phyloP scores from a whole-genome alignment of 2,797 vertebrate species.

The Chromis chromis region DNA sequence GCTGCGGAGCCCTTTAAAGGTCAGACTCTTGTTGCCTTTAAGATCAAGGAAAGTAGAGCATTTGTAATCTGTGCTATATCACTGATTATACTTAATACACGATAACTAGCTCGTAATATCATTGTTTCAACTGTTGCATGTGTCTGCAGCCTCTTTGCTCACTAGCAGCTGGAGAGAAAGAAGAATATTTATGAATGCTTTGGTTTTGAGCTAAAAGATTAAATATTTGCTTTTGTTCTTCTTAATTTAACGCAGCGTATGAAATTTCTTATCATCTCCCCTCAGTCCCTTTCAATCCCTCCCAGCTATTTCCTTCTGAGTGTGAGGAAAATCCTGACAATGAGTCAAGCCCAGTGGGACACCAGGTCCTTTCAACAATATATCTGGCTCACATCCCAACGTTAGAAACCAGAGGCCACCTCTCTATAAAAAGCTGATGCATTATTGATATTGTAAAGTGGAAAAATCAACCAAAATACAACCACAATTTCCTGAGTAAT shows the following conservation, averaged over 20 bases:
- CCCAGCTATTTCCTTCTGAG: conserved; percentile 51
- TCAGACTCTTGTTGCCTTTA: conserved; percentile 2
- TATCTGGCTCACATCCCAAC: conserved; percentile 54
- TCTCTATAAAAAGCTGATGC: not conserved
- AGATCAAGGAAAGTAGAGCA: not conserved
- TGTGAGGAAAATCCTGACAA: conserved; percentile 52
- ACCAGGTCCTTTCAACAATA: conserved; percentile 50
- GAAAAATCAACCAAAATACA: conserved; percentile 39
- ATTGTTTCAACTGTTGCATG: not conserved
- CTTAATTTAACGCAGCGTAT: conserved; percentile 1
- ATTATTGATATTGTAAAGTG: conserved; percentile 33
- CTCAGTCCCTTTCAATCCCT: conserved; percentile 39
- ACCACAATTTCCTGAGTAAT: conserved; percentile 18
- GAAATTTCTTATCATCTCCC: conserved; percentile 50
- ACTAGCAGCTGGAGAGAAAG: not conserved
- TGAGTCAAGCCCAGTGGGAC: conserved; percentile 55
- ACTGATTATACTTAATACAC: not conserved
- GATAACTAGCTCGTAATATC: not conserved
- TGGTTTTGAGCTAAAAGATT: conserved; percentile 25
- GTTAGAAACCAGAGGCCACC: not conserved
- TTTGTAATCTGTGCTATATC: not conserved
- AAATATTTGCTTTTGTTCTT: conserved; percentile 32
- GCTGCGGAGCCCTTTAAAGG: conserved; percentile 24
- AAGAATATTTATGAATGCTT: not conserved
- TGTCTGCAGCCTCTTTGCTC: not conserved